phyloP scores from a whole-genome alignment of 1,140 invertebrate genomes.

The Zophobas atratus region DNA sequence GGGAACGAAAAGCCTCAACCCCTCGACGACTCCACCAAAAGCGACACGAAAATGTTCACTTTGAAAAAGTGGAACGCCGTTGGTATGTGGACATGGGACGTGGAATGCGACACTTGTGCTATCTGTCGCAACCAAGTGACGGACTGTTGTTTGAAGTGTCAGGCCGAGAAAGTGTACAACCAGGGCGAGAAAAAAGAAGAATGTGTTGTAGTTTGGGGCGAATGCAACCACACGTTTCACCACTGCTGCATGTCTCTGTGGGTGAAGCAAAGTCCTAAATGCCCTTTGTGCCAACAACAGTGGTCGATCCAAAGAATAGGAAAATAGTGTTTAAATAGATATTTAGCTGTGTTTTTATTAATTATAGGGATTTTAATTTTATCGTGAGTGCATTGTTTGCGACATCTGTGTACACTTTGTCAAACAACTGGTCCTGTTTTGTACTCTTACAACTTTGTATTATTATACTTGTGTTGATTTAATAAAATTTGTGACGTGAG shows the following conservation, averaged over 20 bases:
- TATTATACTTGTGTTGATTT: too few species aligned
- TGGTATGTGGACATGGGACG: slow-evolving; percentile 99
- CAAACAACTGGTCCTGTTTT: too few species aligned
- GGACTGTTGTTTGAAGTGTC: slow-evolving; percentile 96
- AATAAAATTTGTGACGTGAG: too few species aligned
- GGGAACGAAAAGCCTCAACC: slow-evolving; percentile 76
- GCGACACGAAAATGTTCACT: slow-evolving; percentile 88
- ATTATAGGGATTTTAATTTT: too few species aligned
- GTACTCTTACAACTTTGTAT: too few species aligned
- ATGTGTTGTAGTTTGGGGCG: slow-evolving; percentile 95
- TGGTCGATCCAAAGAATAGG: slow-evolving; percentile 99
- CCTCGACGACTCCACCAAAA: slow-evolving; percentile 77
- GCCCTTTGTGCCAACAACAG: slow-evolving; percentile 97
- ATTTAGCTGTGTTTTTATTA: too few species aligned
- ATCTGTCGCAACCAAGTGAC: slow-evolving; percentile 98
- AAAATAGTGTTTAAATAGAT: slow-evolving; percentile 76
- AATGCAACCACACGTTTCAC: slow-evolving; percentile 98
- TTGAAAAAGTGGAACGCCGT: slow-evolving; percentile 98
- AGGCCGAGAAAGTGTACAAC: slow-evolving; percentile 96
- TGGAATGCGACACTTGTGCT: slow-evolving; percentile 98
- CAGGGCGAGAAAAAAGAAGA: slow-evolving; percentile 87
- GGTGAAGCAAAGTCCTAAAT: slow-evolving; percentile 98
- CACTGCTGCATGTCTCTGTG: slow-evolving; percentile 98
- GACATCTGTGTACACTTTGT: too few species aligned
- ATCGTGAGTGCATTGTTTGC: too few species aligned